Conservation (phyloP, 2,113 vertebrate species). For the Odontophorus gujanensis region DNA sequence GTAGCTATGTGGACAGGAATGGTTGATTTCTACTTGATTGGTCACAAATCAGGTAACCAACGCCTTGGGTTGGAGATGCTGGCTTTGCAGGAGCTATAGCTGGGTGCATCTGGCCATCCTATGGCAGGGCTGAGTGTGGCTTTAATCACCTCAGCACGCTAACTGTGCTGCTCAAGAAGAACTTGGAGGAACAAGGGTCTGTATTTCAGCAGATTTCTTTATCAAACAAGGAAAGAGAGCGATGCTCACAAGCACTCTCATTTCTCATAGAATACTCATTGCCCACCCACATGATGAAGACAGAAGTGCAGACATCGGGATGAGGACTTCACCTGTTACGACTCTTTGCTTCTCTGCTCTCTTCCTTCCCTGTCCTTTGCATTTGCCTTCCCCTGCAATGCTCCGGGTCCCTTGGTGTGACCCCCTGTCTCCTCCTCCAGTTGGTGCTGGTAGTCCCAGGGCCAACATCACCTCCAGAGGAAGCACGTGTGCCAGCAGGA, state of each 20-base stretch:
- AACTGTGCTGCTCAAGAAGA: conserved; percentile 73
- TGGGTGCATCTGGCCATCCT: conserved; percentile 71
- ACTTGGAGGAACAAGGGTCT: conserved; percentile 64
- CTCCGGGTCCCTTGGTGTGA: fast-evolving
- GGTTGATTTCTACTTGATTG: conserved; percentile 78
- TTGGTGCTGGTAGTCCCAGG: background rate
- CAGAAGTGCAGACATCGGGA: background rate
- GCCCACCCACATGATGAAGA: background rate
- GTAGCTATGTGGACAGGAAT: conserved; percentile 64
- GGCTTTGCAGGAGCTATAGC: conserved; percentile 66
- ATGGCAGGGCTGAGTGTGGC: conserved; percentile 47
- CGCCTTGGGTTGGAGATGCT: conserved; percentile 54
- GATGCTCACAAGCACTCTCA: background rate
- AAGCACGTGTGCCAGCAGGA: background rate
- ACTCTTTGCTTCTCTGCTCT: background rate
- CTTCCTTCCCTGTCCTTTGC: fast-evolving
- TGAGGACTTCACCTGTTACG: background rate
- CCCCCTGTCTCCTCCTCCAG: background rate
- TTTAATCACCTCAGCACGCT: conserved; percentile 76
- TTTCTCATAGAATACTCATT: background rate
- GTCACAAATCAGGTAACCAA: conserved; percentile 81
- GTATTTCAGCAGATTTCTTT: conserved; percentile 72
- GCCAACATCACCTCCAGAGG: background rate
- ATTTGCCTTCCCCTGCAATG: background rate
- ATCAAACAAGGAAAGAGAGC: background rate